Conservation (phyloP, 1,140 invertebrate genomes). For the Tenebrio molitor region DNA sequence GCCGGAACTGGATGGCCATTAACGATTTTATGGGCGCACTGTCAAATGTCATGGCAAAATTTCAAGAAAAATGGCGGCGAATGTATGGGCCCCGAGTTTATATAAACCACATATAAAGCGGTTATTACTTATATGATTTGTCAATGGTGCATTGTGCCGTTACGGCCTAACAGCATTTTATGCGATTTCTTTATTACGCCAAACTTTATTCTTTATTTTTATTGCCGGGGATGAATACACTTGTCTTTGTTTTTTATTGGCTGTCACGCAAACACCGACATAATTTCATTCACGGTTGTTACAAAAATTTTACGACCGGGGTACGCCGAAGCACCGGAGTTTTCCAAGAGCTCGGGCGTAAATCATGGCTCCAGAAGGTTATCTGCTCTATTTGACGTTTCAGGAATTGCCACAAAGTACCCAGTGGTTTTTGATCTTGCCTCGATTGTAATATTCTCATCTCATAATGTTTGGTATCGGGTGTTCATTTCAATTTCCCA, state of each 20-base stretch:
- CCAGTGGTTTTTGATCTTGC: no score
- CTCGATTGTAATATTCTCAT: no score
- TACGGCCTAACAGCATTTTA: slow-evolving; percentile 6
- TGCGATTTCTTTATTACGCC: slow-evolving; percentile 8
- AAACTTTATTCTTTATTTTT: not conserved
- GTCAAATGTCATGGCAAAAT: slow-evolving; percentile 16
- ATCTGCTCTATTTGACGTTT: no score
- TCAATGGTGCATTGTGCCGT: slow-evolving; percentile 29
- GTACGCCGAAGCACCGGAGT: no score
- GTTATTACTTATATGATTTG: slow-evolving; percentile 35
- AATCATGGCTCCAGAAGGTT: no score
- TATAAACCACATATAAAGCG: slow-evolving; percentile 25
- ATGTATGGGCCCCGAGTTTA: not conserved
- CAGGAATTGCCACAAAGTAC: no score
- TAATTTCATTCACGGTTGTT: no score
- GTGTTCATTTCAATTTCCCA: no score
- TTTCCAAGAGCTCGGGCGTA: no score
- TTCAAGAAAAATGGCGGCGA: slow-evolving; percentile 6
- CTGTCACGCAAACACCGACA: no score
- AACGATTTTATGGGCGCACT: not conserved
- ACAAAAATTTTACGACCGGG: no score
- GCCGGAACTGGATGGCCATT: not conserved
- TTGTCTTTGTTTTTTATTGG: slow-evolving; percentile 1
- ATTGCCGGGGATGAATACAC: slow-evolving; percentile 9
- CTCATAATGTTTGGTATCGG: no score